phyloP scores from a whole-genome alignment of 2,797 vertebrate species.

The Argentina silus region DNA sequence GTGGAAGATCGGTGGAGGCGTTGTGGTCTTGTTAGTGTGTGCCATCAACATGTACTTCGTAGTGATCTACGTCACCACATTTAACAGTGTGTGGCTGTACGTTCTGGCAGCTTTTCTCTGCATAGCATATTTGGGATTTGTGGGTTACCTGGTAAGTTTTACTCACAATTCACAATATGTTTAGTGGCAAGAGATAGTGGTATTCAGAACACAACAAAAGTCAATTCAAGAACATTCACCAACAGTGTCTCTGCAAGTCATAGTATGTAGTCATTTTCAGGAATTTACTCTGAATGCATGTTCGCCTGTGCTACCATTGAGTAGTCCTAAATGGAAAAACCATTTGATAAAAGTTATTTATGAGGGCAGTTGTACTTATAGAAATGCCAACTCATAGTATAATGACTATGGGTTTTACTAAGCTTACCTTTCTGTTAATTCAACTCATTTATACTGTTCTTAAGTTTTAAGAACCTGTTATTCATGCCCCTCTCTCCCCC shows the following conservation, averaged over 20 bases:
- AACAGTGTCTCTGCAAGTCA: not conserved
- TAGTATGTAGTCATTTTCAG: not conserved
- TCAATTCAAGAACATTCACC: too few relatives aligned
- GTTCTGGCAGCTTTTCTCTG: conserved; percentile 78
- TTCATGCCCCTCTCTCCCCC: not conserved
- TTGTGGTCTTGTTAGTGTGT: conserved; percentile 83
- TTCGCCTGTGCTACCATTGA: too few relatives aligned
- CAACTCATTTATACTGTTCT: too few relatives aligned
- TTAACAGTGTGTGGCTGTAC: conserved; percentile 80
- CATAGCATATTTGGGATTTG: conserved; percentile 83
- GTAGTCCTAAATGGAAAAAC: not conserved
- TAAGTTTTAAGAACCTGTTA: too few relatives aligned
- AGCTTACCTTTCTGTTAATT: not conserved
- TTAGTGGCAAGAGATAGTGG: conserved; percentile 1
- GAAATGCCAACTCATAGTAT: not conserved
- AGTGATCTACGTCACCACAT: conserved; percentile 79
- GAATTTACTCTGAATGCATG: not conserved
- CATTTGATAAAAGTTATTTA: not conserved
- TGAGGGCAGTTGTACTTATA: not conserved
- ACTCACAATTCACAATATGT: not conserved
- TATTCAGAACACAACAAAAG: too few relatives aligned
- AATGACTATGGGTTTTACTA: not conserved
- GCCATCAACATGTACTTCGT: conserved; percentile 92
- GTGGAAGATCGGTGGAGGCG: conserved; percentile 81
- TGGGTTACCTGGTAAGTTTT: conserved; percentile 87